Conservation (phyloP, 2,797 vertebrate species). For the Coranthus polyacanthus region DNA sequence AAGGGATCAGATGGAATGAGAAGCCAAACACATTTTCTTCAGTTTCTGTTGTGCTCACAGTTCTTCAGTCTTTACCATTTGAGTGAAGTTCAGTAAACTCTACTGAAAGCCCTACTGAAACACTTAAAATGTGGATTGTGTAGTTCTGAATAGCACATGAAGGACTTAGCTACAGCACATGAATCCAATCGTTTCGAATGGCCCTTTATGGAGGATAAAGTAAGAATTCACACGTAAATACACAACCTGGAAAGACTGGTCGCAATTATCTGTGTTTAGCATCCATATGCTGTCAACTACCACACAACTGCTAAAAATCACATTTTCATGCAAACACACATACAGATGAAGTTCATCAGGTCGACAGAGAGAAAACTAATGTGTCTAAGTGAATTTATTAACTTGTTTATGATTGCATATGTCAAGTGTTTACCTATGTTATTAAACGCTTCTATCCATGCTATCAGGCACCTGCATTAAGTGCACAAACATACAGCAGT, state of each 20-base stretch:
- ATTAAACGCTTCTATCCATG: background rate
- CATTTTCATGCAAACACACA: conserved; percentile 50
- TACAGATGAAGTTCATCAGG: conserved; percentile 2
- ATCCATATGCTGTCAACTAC: conserved; percentile 19
- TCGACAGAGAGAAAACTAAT: conserved; percentile 11
- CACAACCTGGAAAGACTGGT: conserved; percentile 25
- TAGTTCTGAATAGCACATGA: background rate
- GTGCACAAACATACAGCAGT: background rate
- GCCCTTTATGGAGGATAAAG: conserved; percentile 14
- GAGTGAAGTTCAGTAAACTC: background rate
- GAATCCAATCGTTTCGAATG: too few species aligned
- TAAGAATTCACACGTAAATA: conserved; percentile 13
- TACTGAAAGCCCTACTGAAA: background rate
- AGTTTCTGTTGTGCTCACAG: conserved; percentile 12
- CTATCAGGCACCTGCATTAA: conserved; percentile 14
- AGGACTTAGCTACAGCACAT: too few species aligned
- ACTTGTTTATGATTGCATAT: conserved; percentile 14
- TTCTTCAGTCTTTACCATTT: background rate
- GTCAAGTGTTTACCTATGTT: background rate
- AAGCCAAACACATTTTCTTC: background rate
- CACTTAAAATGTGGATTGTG: background rate
- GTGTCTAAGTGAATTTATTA: conserved; percentile 23
- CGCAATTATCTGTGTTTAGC: conserved; percentile 28
- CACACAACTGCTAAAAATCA: conserved; percentile 31
- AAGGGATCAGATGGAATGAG: background rate